Evolutionary conservation across 30 jellyfish, hydroid and myxozoan genomes (phyloP).

Genomic region (Hydra vulgaris): DNA sequence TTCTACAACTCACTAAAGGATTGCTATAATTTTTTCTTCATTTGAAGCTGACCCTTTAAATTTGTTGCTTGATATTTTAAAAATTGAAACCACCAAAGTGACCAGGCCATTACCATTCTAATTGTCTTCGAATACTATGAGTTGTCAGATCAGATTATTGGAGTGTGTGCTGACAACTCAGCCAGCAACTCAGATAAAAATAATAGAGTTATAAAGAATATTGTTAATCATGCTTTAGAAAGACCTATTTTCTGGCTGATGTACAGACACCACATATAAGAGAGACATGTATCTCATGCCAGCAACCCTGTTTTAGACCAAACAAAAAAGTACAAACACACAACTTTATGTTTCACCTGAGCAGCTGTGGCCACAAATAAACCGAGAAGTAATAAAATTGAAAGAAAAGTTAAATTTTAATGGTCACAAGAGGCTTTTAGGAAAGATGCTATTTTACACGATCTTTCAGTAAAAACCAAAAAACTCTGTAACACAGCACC

Average conservation of each 20-base stretch:
- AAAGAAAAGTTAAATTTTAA: too few species aligned
- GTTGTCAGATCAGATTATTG: not conserved
- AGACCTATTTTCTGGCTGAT: not conserved
- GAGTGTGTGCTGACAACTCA: not conserved
- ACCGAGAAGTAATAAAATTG: not conserved
- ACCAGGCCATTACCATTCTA: not conserved
- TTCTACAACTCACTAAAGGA: not conserved
- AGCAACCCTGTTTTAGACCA: too few species aligned
- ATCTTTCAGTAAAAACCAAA: not conserved
- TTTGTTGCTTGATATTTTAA: not conserved
- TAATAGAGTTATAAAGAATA: not conserved
- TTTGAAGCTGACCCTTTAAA: not conserved
- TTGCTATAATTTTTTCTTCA: not conserved
- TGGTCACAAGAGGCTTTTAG: not conserved
- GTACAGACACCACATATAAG: not conserved
- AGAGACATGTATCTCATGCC: not conserved
- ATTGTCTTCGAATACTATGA: not conserved
- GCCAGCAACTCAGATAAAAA: not conserved
- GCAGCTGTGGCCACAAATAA: not conserved
- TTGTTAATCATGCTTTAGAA: not conserved
- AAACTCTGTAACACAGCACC: not conserved
- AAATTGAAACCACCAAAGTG: not conserved
- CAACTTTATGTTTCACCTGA: not conserved
- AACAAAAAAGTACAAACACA: not conserved
- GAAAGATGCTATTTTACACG: not conserved